Evolutionary conservation across 2,888 invertebrate species (phyloP), one percentile per base, ranked within the genome.

Genomic region (Melieria picta): DNA sequence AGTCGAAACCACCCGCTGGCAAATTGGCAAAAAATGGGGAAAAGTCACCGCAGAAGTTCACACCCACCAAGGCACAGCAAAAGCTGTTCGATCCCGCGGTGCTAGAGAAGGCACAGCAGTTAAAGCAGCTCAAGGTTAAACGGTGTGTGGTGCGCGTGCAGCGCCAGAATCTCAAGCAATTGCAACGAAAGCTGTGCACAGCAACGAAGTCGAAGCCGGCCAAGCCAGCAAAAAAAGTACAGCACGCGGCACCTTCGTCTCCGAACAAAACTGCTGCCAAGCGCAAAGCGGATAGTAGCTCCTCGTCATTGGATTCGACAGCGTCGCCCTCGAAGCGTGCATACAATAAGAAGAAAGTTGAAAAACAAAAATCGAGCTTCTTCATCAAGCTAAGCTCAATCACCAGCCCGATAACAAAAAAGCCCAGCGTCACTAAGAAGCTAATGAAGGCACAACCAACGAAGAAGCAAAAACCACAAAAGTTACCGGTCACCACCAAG

Each of bases 51-150:
- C 73, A 58, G 43, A 76, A 76, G 45, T 30, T 65, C 16, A 77
- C 76, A 5, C 78, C 79, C 3, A 79, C 78, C 16, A 79, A 79
- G 61, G 79, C 79, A 9, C 78, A 79, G 67, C 76, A 79, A 62
- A 79, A 79, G 69, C 71, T 76, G 4, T 79, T 78, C 61, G 77
- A 75, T 61, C 75, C 77, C 0, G 16, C 47, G 55, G 65, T 48
- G 11, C 47, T 65, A 48, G 58, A 71, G 7, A 70, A 71, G 55
- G 46, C 58, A 7, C 61, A 75, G 60, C 48, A 67, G 42, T 46
- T 72, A 11, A 75, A 72, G 52, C 30, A 74, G 11, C 72, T 74
- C 46, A 73, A 74, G 48, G 72, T 75, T 0, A 78, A 76, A 58
- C 62, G 70, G 3, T 79, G 79, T 50, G 69, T 74, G 45, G 79